A percentile compares a stretch with the other conserved stretches of the same genome.
Conservation (phyloP, 2,797 vertebrate genomes). For the Phalloptychus januarius region DNA sequence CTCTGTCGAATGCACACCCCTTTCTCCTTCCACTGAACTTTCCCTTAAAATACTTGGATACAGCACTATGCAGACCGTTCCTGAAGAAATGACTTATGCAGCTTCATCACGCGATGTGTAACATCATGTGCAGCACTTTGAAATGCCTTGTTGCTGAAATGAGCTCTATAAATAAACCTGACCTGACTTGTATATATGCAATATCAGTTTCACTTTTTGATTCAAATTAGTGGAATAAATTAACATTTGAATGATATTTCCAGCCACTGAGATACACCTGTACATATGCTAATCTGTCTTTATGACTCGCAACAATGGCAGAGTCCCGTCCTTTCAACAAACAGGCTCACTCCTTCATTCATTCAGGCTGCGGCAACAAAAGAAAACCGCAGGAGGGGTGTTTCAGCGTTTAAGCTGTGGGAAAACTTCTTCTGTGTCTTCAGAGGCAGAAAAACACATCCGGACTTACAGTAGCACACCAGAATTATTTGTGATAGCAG, state of each 20-base stretch:
- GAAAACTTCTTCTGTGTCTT: not conserved
- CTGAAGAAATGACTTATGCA: not conserved
- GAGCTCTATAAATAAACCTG: not conserved
- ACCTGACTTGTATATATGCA: not conserved
- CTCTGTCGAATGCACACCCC: too few relatives aligned
- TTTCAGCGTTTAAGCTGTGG: not conserved
- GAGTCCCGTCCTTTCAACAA: not conserved
- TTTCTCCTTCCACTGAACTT: not conserved
- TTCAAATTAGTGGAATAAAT: not conserved
- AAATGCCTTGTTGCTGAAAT: not conserved
- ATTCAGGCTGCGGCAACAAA: not conserved
- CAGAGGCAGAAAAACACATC: not conserved
- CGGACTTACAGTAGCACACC: not conserved
- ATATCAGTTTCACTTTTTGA: not conserved
- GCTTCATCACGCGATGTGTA: not conserved
- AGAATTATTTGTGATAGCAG: constrained; percentile 7
- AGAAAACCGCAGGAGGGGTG: not conserved
- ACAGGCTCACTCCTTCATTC: not conserved
- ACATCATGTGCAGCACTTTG: not conserved
- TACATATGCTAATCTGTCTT: not conserved
- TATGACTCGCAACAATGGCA: not conserved
- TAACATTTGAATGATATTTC: not conserved
- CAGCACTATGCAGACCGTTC: not conserved
- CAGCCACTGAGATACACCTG: not conserved
- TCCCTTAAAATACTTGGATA: not conserved